phyloP scores from a whole-genome alignment of 35 echinoderm and acorn worm genomes.

The Holothuria glaberrima region DNA sequence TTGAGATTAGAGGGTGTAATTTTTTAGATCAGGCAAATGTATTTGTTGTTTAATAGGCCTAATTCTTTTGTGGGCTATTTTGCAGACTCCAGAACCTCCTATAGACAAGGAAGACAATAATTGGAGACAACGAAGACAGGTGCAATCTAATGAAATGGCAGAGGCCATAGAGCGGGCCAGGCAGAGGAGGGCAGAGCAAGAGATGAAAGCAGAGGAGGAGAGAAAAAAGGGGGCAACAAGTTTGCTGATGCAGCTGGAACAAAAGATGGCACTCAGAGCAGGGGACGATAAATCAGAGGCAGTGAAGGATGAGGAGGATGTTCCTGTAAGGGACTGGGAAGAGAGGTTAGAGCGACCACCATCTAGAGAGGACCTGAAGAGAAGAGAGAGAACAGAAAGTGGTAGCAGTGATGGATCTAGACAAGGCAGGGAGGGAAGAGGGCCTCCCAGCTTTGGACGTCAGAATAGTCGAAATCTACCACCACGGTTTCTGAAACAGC shows the following conservation, averaged over 20 bases:
- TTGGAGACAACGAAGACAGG: slow-evolving; percentile 83
- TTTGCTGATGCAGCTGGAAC: slow-evolving; percentile 74
- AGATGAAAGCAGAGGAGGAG: slow-evolving; percentile 70
- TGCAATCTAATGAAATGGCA: slow-evolving; percentile 87
- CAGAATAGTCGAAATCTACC: slow-evolving; percentile 76
- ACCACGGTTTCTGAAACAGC: slow-evolving; percentile 91
- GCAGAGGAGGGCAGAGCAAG: slow-evolving; percentile 78
- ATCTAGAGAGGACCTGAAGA: slow-evolving; percentile 52
- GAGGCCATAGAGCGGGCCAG: slow-evolving; percentile 87
- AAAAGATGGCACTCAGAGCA: slow-evolving; percentile 44
- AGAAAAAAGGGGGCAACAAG: slow-evolving; percentile 70
- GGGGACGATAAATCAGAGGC: background rate
- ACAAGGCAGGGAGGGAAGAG: slow-evolving; percentile 75
- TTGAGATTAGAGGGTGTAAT: background rate
- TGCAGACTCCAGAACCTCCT: slow-evolving; percentile 66
- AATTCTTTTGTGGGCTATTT: background rate
- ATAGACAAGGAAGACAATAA: slow-evolving; percentile 91
- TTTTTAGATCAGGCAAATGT: background rate
- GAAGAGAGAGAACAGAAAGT: slow-evolving; percentile 91
- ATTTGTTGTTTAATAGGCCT: background rate
- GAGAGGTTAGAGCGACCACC: slow-evolving; percentile 34
- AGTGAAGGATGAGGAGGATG: slow-evolving; percentile 22
- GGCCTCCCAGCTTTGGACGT: slow-evolving; percentile 11
- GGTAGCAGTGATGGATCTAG: slow-evolving; percentile 96
- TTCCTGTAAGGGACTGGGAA: slow-evolving; percentile 41